phyloP scores from a whole-genome alignment of 2,797 vertebrate genomes.

The Buphagus erythrorhynchus region DNA sequence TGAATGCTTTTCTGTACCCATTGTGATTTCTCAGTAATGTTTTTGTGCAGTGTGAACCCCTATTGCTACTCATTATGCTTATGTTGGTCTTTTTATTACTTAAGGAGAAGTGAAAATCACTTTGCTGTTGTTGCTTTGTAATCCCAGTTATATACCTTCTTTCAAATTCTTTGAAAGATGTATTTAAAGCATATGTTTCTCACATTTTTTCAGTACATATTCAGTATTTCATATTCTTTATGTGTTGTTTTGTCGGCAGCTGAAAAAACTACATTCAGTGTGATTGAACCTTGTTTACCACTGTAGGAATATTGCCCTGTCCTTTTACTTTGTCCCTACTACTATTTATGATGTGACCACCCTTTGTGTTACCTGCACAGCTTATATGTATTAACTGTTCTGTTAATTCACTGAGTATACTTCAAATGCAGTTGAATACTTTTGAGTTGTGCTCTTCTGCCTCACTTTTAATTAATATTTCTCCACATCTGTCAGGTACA shows the following conservation, averaged over 20 bases:
- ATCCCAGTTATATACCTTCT: neutral
- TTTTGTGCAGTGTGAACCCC: neutral
- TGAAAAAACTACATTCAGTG: neutral
- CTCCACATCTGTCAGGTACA: neutral
- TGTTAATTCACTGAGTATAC: neutral
- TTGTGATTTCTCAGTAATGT: slow-evolving; percentile 7
- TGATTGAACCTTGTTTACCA: neutral
- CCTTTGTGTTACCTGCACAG: neutral
- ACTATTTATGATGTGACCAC: neutral
- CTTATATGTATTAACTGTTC: neutral
- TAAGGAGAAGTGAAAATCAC: slow-evolving; percentile 5
- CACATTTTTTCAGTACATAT: neutral
- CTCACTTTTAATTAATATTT: neutral
- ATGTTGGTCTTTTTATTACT: neutral
- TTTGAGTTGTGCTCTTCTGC: neutral
- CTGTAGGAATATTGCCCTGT: neutral
- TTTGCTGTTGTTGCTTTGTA: neutral
- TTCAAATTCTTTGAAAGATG: neutral
- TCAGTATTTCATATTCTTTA: neutral
- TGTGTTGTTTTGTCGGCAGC: neutral
- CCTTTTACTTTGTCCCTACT: neutral
- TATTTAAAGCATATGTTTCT: neutral
- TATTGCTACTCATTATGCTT: neutral
- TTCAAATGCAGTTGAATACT: neutral
- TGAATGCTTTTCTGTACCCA: slow-evolving; percentile 11